Conservation (phyloP, 37 sponge, comb jelly and placozoan genomes). For the Hormiphora californensis region DNA sequence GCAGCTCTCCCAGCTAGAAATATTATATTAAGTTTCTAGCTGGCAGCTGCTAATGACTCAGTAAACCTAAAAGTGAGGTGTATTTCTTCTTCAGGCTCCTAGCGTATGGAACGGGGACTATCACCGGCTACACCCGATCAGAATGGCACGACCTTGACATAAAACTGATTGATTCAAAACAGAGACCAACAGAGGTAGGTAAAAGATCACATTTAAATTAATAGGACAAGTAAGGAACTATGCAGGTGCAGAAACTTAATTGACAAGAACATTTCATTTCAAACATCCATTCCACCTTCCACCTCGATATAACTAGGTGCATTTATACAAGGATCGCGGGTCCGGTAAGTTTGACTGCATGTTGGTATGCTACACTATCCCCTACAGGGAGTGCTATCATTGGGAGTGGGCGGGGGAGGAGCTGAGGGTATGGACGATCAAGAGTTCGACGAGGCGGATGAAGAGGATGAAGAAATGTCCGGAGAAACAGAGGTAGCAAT, state of each 20-base stretch:
- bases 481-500: neutral
- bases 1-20: too few relatives aligned
- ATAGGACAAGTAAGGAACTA: too few relatives aligned
- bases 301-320: too few relatives aligned
- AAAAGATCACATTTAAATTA: too few relatives aligned
- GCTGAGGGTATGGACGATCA: neutral
- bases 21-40: too few relatives aligned
- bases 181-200: constrained; percentile 38
- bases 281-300: too few relatives aligned
- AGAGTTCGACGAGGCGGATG: neutral
- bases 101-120: constrained; percentile 27
- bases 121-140: constrained; percentile 35
- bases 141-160: constrained; percentile 50
- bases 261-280: too few relatives aligned
- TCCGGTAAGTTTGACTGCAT: too few relatives aligned
- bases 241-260: too few relatives aligned
- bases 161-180: constrained; percentile 39
- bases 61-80: neutral
- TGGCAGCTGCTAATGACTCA: too few relatives aligned
- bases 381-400: neutral
- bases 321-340: too few relatives aligned
- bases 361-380: neutral
- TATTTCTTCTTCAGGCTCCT: neutral
- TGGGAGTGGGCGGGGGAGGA: constrained; percentile 45
- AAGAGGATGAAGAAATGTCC: constrained; percentile 18